These are phyloP conservation scores for Mus minutoides DNA, from an alignment of 2,797 vertebrate genomes.

Conservation along the genomic window DNA sequence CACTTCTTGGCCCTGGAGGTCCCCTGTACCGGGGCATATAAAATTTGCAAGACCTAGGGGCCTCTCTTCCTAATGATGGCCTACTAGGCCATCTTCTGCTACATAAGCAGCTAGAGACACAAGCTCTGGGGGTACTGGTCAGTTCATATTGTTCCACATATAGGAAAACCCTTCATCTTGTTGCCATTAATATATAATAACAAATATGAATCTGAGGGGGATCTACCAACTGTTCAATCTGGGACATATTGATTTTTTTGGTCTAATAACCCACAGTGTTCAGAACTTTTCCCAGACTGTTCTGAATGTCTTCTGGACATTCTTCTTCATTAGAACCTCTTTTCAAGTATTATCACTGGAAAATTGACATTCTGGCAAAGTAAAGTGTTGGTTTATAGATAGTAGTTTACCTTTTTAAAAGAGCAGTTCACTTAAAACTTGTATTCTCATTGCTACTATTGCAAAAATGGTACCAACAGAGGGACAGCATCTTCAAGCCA, in stretches of 20 bases:
- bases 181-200: not conserved
- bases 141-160: too few species aligned
- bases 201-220: not conserved
- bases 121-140: too few species aligned
- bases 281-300: not conserved
- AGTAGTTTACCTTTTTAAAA: not conserved
- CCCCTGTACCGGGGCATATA: too few species aligned
- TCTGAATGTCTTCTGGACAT: not conserved
- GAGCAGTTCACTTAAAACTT: not conserved
- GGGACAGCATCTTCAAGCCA: not conserved
- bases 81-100: too few species aligned
- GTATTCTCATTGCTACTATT: not conserved
- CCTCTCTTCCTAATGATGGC: too few species aligned
- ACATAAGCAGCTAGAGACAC: too few species aligned
- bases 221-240: not conserved
- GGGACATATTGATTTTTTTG: not conserved
- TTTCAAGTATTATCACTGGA: constrained; percentile 1
- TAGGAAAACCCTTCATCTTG: not conserved
- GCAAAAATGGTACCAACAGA: not conserved
- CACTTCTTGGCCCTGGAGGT: too few species aligned
- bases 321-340: not conserved
- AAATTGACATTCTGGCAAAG: constrained; percentile 1
- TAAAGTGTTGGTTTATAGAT: not conserved
- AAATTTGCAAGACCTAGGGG: too few species aligned
- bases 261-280: not conserved